Evolutionary conservation across 2,797 vertebrate genomes (phyloP), one percentile per base, ranked within the genome.

Genomic region (Gouania willdenowi): DNA sequence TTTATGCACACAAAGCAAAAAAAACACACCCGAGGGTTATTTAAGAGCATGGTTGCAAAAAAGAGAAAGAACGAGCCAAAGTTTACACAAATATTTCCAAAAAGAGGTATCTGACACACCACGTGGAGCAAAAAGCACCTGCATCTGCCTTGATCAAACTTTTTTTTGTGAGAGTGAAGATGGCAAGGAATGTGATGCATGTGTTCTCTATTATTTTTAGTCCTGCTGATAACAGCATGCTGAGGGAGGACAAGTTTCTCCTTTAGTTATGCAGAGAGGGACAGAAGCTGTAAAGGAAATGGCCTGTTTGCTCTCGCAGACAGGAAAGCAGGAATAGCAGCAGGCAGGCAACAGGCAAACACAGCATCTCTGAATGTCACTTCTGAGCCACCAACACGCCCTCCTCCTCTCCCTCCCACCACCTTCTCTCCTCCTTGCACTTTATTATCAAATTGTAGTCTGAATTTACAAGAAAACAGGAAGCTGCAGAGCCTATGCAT

Each of bases 141-240:
- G 63, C 38, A 50, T 66, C 41, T 11, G 18, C 36, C 53, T 25
- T 31, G 46, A 63, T 30, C 45, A 35, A 49, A 41, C 40, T 7
- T 30, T 30, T 26, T 23, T 48, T 57, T 27, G 27, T 5, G 42
- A 51, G 53, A 26, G 31, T 38, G 51, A 71, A 6, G 20, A 55
- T 31, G 31, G 62, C 16, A 55, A 50, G 66, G 60, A 66, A 45
- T 70, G 74, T 47, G 36, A 58, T 28, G 3, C 41, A 68, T 69
- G 52, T 49, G 30, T 47, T 27, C 50, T 64, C 59, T 22, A 14
- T 61, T 81, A 77, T 81, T 81, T 82, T 81, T 77, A 75, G 78
- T 41, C 54, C 59, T 24, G 48, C 75, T 75, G 66, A 74, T 71
- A 82, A 62, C 17, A 11, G 53, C 54, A 25, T 48, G 69, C 48